These are phyloP conservation scores for Scytalopus superciliaris DNA, from an alignment of 2,113 vertebrate species.

Conservation along the genomic window DNA sequence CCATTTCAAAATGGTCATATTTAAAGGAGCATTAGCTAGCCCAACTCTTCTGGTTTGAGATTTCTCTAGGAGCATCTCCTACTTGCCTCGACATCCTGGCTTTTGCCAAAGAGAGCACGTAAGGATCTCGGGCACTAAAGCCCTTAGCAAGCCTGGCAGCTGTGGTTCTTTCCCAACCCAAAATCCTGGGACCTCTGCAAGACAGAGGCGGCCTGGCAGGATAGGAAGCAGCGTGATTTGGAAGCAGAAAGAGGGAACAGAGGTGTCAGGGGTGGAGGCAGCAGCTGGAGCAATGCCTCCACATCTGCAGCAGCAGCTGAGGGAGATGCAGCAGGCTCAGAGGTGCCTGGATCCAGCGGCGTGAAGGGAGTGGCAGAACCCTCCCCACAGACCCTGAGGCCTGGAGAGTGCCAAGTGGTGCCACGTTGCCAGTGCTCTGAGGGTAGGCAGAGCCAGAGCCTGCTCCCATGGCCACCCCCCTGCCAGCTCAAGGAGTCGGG, in stretches of 20 bases:
- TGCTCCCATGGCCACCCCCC: accelerated
- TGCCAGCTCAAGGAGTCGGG: not conserved
- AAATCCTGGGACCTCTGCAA: not conserved
- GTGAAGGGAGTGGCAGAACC: not conserved
- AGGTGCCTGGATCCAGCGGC: not conserved
- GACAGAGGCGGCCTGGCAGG: not conserved
- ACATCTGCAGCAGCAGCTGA: not conserved
- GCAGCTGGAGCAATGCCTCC: not conserved
- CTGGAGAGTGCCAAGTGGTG: not conserved
- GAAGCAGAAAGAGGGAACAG: not conserved
- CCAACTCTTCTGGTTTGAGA: not conserved
- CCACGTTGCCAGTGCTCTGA: accelerated
- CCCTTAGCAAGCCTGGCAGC: not conserved
- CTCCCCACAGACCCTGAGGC: not conserved
- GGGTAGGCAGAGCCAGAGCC: not conserved
- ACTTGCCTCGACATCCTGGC: not conserved
- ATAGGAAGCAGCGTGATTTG: not conserved
- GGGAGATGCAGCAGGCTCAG: not conserved
- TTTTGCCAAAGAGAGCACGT: not conserved
- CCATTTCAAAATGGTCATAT: constrained; percentile 16
- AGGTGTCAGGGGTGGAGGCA: not conserved
- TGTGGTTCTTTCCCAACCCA: not conserved
- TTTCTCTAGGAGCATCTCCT: not conserved
- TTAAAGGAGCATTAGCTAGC: not conserved
- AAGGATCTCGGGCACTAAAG: not conserved